A percentile compares a stretch with the other conserved stretches of the same genome.
Evolutionary conservation across 2,888 invertebrate genomes (phyloP).

Genomic region (Macropis europaea): DNA sequence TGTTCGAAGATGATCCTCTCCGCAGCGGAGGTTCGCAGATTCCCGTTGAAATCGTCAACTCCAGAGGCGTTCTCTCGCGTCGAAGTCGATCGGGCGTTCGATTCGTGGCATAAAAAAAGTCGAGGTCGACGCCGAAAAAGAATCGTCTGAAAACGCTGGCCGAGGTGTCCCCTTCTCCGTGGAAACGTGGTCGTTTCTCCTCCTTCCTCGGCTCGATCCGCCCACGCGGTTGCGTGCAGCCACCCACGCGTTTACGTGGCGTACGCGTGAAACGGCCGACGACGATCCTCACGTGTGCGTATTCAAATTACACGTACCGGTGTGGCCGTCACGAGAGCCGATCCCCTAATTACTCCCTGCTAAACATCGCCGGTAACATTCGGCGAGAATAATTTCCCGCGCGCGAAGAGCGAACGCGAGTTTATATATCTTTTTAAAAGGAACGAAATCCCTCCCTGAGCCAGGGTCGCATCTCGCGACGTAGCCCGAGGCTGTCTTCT

Average conservation of each 20-base stretch:
- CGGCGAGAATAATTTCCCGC: conserved; percentile 33
- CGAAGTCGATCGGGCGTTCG: neutral
- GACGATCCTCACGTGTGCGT: conserved; percentile 64
- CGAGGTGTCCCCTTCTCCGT: conserved; percentile 33
- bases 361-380: conserved; percentile 19
- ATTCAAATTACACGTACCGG: conserved; percentile 45
- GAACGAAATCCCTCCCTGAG: conserved; percentile 68
- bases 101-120: conserved; percentile 8
- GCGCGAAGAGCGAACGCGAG: conserved; percentile 16
- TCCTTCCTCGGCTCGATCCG: conserved; percentile 36
- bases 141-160: conserved; percentile 23
- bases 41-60: too few species aligned
- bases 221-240: conserved; percentile 61
- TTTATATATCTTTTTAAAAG: conserved; percentile 39
- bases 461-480: conserved; percentile 74
- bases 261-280: conserved; percentile 55
- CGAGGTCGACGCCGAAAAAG: conserved; percentile 32
- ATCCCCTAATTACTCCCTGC: conserved; percentile 49
- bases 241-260: conserved; percentile 61
- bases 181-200: conserved; percentile 46
- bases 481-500: conserved; percentile 75
- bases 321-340: conserved; percentile 19
- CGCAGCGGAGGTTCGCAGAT: too few species aligned
- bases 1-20: too few species aligned
- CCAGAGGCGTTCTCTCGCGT: neutral